Base-by-base conservation (phyloP, 2,888 invertebrate species). In the Ectemnius cavifrons region DNA sequence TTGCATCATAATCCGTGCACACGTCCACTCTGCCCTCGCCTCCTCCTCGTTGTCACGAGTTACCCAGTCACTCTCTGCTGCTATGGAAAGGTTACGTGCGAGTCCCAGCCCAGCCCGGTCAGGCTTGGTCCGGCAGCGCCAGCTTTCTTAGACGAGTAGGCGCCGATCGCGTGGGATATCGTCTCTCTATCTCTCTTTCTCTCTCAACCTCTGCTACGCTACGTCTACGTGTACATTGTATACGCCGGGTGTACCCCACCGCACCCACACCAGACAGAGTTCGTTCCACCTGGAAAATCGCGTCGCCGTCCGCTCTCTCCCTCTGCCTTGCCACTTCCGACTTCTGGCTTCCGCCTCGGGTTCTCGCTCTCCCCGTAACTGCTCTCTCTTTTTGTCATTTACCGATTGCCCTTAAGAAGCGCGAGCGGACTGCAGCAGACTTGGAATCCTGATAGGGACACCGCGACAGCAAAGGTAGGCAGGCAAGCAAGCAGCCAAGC, bases 221-320 rank as follows among this genome's bases (percentile, higher is more conserved):
- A 23, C 23, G 23, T 23, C 3, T 23, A 23, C 23, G 23, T 23
- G 23, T 23, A 23, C 23, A 23, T 23, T 37, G 37, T 37, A 4
- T 37, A 37, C 37, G 11, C 16, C 52, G n/a, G 1, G 52, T 52
- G 52, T 13, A 13, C 52, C 16, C 52, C n/a, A 13, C 52, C 52
- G 52, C 52, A 16, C 52, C 52, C 16, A 52, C n/a, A 37, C 37
- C 52, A 14, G 52, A 52, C n/a, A 16, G 52, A 52, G 52, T 52
- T 52, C 52, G 52, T 52, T 52, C 52, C 52, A 52, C 52, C 52
- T 52, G 52, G 52, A 52, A 52, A 52, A 52, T 52, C 52, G 6
- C 52, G 52, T 8, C 52, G 52, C 16, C 16, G 5, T 52, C 52
- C 0, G 5, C 16, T 16, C 52, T 52, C 52, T 16, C 52, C n/a